Base-by-base conservation (phyloP, 2,797 vertebrate genomes). In the Poecilia gillii region DNA sequence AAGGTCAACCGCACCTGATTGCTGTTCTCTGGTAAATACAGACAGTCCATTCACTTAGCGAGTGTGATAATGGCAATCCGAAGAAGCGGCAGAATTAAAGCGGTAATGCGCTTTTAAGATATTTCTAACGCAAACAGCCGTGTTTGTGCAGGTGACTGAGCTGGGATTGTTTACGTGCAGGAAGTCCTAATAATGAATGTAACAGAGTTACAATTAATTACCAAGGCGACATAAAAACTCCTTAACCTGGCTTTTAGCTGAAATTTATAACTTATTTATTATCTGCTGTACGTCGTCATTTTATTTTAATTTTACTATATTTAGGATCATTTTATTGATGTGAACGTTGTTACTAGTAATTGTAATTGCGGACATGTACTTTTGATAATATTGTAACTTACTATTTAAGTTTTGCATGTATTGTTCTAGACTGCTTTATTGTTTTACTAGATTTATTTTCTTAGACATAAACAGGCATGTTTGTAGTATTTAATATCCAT, bases 1-100 rank as follows among this genome's bases (percentile, higher is more conserved):
- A 95, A 93, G 93, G 92, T 95, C 93, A 94, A 84, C 84, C 20
- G 80, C 83, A 77, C 89, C 86, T 86, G 86, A 86, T 85, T 80
- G 77, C 78, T 87, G 74, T 76, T 81, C 79, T 73, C 84, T 84
- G 81, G 66, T 85, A 81, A 85, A 88, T 47, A 84, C 80, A 86
- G 81, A 83, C 72, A 36, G 77, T 72, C 43, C 59, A 78, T 79
- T 62, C 53, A 74, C 72, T 51, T 53, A 72, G 62, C 71, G 72
- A 76, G 80, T 78, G 72, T 76, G 72, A 59, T 46, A 25, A 41
- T 36, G 36, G 14, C 33, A 66, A 39, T 23, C 18, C 33, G 8
- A 68, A 66, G 36, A 68, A 68, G 64, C 36, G 23, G 36, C 36
- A 41, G 16, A 41, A 68, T 41, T 41, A 23, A 68, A 68, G 33